Base-by-base conservation (phyloP, 1,140 invertebrate species). In the Drosophila subobscura region DNA sequence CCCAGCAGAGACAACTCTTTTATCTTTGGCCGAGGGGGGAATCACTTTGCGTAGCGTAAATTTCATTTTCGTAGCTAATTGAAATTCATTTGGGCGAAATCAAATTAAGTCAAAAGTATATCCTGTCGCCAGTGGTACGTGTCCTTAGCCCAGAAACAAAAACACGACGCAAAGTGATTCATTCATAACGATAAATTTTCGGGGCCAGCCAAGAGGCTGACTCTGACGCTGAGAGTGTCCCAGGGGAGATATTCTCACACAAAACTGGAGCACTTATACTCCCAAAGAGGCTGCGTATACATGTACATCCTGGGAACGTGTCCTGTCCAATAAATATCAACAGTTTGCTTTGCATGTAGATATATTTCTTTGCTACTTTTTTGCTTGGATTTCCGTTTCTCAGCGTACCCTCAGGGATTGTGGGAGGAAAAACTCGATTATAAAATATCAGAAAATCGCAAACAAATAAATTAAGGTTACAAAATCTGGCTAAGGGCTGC, bases 101-200 rank as follows among this genome's bases (percentile, higher is more conserved):
- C 83, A 83, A 88, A 89, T 88, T 83, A 88, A 88, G 78, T 88
- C 67, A 83, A 83, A 89, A 88, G 84, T 88, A 72, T 70, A 83
- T 72, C 78, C 77, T 88, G 73, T 76, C 54, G 61, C 60, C 45
- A 59, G 44, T 25, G 72, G 56, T 81, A 81, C 77, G 83, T 86
- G 81, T 41, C 71, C 63, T 54, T 79, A 0, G 25, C 33, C 50
- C 7, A 41, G 66, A 75, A 71, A 75, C 61, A 68, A 63, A 76
- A 56, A 51, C 58, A 63, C 33, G 66, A 44, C 51, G 57, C 77
- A 55, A 72, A 88, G 83, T 88, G 83, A 88, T 88, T 89, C 83
- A 88, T 88, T 88, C 83, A 83, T 67, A 79, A 83, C 78, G 60
- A 88, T 88, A 88, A 88, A 88, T 88, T 89, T 37, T 4, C 7